Percentiles rank a stretch among this genome's conserved stretches.
phyloP scores from a whole-genome alignment of 2,888 invertebrate species.

The Cephus pulcher region DNA sequence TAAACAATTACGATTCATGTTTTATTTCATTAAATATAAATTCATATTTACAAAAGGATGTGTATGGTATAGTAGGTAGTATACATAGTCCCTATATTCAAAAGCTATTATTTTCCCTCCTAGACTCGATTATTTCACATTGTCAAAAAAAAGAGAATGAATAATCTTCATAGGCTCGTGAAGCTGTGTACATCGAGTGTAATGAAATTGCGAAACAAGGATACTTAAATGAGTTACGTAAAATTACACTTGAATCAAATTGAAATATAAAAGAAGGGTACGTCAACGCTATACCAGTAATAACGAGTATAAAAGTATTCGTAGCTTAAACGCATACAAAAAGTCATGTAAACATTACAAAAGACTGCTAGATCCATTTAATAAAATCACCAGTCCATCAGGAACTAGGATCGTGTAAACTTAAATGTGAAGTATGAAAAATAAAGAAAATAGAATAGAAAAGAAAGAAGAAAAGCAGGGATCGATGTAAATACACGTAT shows the following conservation, averaged over 20 bases:
- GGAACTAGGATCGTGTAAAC: neutral
- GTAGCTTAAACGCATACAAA: constrained; percentile 11
- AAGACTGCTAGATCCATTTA: constrained; percentile 3
- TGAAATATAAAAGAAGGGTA: neutral
- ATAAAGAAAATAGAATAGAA: neutral
- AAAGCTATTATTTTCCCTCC: neutral
- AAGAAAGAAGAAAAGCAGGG: constrained; percentile 21
- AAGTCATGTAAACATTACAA: constrained; percentile 19
- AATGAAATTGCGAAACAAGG: neutral
- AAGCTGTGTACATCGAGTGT: neutral
- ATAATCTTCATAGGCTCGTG: neutral
- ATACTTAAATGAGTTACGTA: neutral
- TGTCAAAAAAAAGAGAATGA: neutral
- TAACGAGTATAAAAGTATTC: neutral
- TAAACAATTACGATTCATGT: constrained; percentile 34
- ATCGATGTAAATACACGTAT: constrained; percentile 36
- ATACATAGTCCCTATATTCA: neutral
- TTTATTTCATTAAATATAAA: constrained; percentile 35
- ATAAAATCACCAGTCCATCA: neutral
- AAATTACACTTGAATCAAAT: neutral
- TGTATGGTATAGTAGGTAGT: neutral
- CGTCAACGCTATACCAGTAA: neutral
- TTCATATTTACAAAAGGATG: constrained; percentile 45
- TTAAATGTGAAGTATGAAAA: constrained; percentile 10
- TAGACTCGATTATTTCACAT: neutral